Percentiles rank a stretch among this genome's conserved stretches.
phyloP scores from a whole-genome alignment of 64 coral and sea anemone genomes.

The Platygyra sinensis region DNA sequence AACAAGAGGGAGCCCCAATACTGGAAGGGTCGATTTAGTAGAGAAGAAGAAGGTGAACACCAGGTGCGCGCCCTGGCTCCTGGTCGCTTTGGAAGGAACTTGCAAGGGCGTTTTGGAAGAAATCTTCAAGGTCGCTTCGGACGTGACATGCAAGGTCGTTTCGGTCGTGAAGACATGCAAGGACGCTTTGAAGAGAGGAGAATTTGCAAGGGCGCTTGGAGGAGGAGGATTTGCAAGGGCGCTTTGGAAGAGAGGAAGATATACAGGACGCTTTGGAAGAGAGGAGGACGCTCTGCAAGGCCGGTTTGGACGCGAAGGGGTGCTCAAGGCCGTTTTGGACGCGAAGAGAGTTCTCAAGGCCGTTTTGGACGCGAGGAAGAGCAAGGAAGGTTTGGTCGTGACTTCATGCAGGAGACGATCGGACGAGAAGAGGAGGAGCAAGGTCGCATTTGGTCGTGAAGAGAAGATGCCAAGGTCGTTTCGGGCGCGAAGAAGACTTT shows the following conservation, averaged over 20 bases:
- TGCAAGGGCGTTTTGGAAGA: conserved; percentile 40
- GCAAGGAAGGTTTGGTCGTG: conserved; percentile 25
- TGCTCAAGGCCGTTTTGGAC: conserved; percentile 53
- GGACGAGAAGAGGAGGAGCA: conserved; percentile 31
- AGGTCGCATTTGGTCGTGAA: conserved; percentile 46
- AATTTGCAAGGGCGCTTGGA: conserved; percentile 25
- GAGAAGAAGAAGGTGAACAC: not conserved
- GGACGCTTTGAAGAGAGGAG: conserved; percentile 51
- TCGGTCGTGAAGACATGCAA: conserved; percentile 50
- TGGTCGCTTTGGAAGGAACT: conserved; percentile 57
- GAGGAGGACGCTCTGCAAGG: conserved; percentile 12
- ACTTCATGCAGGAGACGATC: not conserved
- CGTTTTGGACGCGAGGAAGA: conserved; percentile 49
- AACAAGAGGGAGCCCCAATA: conserved; percentile 47
- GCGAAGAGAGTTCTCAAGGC: conserved; percentile 36
- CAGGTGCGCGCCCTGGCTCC: conserved; percentile 3
- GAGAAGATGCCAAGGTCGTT: conserved; percentile 58
- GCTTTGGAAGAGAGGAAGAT: conserved; percentile 41
- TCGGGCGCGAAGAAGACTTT: conserved; percentile 22
- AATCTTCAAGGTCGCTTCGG: conserved; percentile 40
- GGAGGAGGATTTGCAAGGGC: conserved; percentile 19
- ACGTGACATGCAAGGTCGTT: conserved; percentile 36
- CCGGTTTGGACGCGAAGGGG: conserved; percentile 52
- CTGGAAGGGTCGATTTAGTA: conserved; percentile 59
- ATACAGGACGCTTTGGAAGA: conserved; percentile 41